Evolutionary conservation across 1,140 invertebrate genomes (phyloP).

Genomic region (Meloidogyne exigua): DNA sequence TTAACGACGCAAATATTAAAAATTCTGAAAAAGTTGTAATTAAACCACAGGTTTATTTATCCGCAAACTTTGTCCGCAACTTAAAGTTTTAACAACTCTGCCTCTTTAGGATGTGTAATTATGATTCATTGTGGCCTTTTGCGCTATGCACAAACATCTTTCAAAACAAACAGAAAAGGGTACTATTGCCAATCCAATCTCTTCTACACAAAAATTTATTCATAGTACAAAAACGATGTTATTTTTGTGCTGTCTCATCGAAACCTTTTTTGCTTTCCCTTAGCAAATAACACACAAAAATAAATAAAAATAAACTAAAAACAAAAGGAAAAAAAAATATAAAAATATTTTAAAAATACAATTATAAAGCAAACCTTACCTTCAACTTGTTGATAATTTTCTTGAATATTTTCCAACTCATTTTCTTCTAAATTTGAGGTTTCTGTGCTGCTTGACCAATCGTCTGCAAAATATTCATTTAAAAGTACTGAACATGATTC

Average conservation of each 20-base stretch:
- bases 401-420: neutral
- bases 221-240: neutral
- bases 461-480: constrained; percentile 7
- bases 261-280: neutral
- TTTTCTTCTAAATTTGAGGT: neutral
- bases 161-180: neutral
- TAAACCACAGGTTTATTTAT: neutral
- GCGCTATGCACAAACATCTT: neutral
- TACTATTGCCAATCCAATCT: neutral
- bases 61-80: neutral
- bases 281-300: neutral
- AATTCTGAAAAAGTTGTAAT: neutral
- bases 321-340: neutral
- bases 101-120: neutral
- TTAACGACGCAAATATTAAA: too few relatives aligned
- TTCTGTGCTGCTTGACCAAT: constrained; percentile 26
- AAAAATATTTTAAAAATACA: neutral
- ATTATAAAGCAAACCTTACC: neutral
- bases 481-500: neutral
- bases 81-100: neutral
- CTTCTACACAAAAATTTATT: neutral
- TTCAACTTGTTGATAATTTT: neutral
- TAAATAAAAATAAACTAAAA: neutral
- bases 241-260: neutral
- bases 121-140: neutral